Base-by-base conservation (phyloP, 2,888 invertebrate species). In the Schizotus pectinicornis region DNA sequence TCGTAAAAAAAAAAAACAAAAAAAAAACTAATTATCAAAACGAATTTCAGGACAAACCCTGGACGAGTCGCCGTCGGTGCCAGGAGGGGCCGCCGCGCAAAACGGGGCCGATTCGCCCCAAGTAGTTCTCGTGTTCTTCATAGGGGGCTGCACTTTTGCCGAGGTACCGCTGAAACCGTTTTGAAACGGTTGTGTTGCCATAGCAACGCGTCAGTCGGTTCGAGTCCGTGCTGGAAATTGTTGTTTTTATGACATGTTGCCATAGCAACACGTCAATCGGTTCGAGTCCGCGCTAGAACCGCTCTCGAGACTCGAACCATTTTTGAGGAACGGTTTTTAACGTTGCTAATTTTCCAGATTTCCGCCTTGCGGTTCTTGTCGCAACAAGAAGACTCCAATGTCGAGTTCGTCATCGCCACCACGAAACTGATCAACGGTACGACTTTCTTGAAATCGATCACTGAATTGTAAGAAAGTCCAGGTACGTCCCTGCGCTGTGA, bases 71-170 rank as follows among this genome's bases (percentile, higher is more conserved):
- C 87, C 87, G 7, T 45, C 67, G 12, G 61, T 73, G 7, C 55
- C 67, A 5, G 64, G 49, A 72, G 80, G 61, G 5, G 5, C 5
- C 68, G 72, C 51, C 74, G 74, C 12, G 73, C 80, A 0, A 12
- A 72, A 80, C 38, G 72, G 69, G 54, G 61, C 71, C 1, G 86
- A 90, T 66, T 83, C 84, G 35, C 85, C 88, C 0, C 83, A 84
- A 64, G 89, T 95, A 1, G 88, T 96, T 6, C 81, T 98, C 0
- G 94, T 99, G 0, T 95, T 97, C 79, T 97, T 98, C 76, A 88
- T 99, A 9, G 99, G 99, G 3, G 99, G 99, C 0, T 94, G 97
- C 75, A 99, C 98, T 0, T 95, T 90, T 81, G 94, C 97, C 1
- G 99, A 99, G 72, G 79, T 79, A 67, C 56, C 22, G 22, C 5